Evolutionary conservation across 2,797 vertebrate genomes (phyloP).

Genomic region (Gorsachius magnificus): DNA sequence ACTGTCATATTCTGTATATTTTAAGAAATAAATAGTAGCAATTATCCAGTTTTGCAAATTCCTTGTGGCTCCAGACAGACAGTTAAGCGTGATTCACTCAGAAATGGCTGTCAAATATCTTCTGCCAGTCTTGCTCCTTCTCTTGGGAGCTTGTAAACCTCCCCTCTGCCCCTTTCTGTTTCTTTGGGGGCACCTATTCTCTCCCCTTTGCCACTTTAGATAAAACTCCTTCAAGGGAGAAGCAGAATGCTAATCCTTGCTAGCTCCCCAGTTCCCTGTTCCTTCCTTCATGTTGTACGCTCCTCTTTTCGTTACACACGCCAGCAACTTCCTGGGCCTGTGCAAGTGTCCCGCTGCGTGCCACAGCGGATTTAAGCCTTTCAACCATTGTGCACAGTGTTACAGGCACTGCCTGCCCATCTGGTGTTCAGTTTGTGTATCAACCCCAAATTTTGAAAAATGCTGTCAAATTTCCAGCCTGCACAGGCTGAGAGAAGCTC

Average conservation of each 20-base stretch:
- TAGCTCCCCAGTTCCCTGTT: background rate
- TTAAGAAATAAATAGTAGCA: slow-evolving; percentile 47
- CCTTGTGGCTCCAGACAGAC: slow-evolving; percentile 23
- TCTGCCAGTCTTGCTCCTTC: background rate
- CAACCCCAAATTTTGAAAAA: background rate
- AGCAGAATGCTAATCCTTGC: background rate
- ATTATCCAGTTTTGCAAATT: slow-evolving; percentile 32
- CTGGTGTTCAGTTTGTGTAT: background rate
- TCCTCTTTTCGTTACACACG: background rate
- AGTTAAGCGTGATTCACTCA: background rate
- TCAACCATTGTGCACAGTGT: accelerated
- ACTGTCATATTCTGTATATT: background rate
- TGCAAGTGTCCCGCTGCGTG: background rate
- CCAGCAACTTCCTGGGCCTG: background rate
- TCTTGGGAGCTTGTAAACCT: background rate
- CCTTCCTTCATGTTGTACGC: background rate
- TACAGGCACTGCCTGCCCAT: background rate
- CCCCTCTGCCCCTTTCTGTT: background rate
- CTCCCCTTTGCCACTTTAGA: background rate
- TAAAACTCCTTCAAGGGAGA: background rate
- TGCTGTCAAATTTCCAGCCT: background rate
- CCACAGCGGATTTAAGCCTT: background rate
- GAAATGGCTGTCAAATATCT: background rate
- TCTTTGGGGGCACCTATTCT: background rate
- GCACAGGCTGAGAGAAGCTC: background rate